These are phyloP conservation scores for Holacanthus passer DNA, from an alignment of 2,113 vertebrate genomes.

Conservation along the genomic window DNA sequence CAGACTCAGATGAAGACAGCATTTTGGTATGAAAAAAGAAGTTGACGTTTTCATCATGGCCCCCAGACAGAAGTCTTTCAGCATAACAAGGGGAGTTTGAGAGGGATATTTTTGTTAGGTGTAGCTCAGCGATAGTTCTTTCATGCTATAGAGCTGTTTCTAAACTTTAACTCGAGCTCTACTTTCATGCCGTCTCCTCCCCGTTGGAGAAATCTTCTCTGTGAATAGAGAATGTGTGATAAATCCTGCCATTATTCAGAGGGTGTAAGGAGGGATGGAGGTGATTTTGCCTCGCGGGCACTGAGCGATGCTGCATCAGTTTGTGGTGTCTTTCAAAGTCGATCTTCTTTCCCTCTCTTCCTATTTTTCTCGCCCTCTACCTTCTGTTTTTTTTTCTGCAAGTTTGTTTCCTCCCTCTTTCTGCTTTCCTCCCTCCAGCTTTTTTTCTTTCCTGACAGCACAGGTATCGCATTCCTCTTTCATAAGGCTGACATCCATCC, in stretches of 20 bases:
- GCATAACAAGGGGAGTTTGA: constrained; percentile 1
- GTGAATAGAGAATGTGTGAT: constrained; percentile 21
- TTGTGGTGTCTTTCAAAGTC: constrained; percentile 34
- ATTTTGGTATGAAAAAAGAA: constrained; percentile 41
- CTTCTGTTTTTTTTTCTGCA: neutral
- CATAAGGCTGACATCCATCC: constrained; percentile 58
- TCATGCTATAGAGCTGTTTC: constrained; percentile 5
- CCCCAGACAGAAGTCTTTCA: constrained; percentile 35
- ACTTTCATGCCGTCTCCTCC: constrained; percentile 44
- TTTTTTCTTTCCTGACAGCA: constrained; percentile 36
- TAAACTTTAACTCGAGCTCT: constrained; percentile 33
- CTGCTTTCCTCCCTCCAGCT: constrained; percentile 26
- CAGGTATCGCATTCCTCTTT: constrained; percentile 60
- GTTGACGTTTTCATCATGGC: constrained; percentile 45
- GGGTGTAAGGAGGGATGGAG: constrained; percentile 15
- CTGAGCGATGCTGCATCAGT: constrained; percentile 44
- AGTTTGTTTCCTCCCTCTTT: constrained; percentile 15
- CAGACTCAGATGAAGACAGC: constrained; percentile 41
- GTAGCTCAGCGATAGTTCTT: neutral
- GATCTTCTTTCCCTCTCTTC: neutral
- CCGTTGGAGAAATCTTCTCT: constrained; percentile 21
- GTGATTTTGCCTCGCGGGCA: constrained; percentile 69
- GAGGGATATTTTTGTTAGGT: constrained; percentile 33
- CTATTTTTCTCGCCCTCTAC: constrained; percentile 17
- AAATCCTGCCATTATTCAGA: constrained; percentile 36